Conservation (phyloP, 1,140 invertebrate genomes). For the Drosophila sproati region DNA sequence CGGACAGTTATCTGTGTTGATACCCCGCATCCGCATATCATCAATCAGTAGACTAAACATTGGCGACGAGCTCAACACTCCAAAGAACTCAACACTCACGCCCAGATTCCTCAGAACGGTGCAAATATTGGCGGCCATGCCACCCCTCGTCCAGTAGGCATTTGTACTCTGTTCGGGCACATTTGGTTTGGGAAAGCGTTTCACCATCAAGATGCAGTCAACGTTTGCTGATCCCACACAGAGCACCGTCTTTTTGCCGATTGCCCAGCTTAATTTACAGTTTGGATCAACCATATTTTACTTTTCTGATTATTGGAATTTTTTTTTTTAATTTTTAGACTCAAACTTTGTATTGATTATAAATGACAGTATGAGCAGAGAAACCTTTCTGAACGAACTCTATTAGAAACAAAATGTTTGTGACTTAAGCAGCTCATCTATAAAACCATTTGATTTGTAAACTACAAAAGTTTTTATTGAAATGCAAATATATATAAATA, state of each 20-base stretch:
- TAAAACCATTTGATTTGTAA: no score
- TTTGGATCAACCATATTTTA: background rate
- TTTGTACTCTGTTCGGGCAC: conserved; percentile 85
- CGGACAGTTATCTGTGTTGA: conserved; percentile 85
- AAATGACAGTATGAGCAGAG: background rate
- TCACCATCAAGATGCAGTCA: conserved; percentile 85
- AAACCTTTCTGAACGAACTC: no score
- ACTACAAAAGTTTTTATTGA: background rate
- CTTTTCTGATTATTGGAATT: background rate
- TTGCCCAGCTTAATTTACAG: conserved; percentile 22
- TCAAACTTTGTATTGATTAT: conserved; percentile 8
- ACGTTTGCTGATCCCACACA: conserved; percentile 85
- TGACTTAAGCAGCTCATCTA: no score
- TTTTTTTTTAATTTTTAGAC: background rate
- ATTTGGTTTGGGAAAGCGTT: conserved; percentile 85
- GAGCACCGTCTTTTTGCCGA: conserved; percentile 51
- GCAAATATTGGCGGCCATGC: conserved; percentile 89
- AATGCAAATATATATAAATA: background rate
- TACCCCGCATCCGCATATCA: conserved; percentile 86
- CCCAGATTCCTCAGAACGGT: conserved; percentile 88
- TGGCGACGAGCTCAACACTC: conserved; percentile 84
- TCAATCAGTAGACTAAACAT: conserved; percentile 85
- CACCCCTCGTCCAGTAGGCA: conserved; percentile 87
- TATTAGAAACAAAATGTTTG: no score
- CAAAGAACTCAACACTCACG: conserved; percentile 86